Evolutionary conservation across 1,140 invertebrate genomes (phyloP).

Genomic region (Agraylea sexmaculata): DNA sequence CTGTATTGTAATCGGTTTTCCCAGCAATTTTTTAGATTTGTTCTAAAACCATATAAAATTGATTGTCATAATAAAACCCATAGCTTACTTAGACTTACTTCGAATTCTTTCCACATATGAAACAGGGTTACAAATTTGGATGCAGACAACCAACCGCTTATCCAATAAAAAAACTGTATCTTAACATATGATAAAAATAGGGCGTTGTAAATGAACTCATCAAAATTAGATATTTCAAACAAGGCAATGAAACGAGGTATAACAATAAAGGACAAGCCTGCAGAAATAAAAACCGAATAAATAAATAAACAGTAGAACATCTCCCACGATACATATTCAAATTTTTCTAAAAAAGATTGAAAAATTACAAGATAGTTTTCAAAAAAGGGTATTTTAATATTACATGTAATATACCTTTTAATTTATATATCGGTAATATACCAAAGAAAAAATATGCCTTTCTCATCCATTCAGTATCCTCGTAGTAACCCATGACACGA

Average conservation of each 20-base stretch:
- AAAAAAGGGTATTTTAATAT: too few species aligned
- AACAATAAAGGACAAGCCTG: too few species aligned
- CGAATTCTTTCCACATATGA: slow-evolving; percentile 16
- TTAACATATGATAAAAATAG: slow-evolving; percentile 18
- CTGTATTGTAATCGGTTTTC: neutral
- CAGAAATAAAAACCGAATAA: too few species aligned
- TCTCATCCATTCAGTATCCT: slow-evolving; percentile 11
- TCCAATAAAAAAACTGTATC: slow-evolving; percentile 14
- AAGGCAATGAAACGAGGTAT: too few species aligned
- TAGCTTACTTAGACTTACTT: slow-evolving; percentile 6
- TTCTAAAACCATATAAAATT: slow-evolving; percentile 10
- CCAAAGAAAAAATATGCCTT: slow-evolving; percentile 8
- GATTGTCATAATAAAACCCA: neutral
- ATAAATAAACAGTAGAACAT: too few species aligned
- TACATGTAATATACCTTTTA: too few species aligned
- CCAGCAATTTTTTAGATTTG: slow-evolving; percentile 6
- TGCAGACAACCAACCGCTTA: slow-evolving; percentile 13
- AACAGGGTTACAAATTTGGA: slow-evolving; percentile 10
- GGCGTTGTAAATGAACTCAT: slow-evolving; percentile 14
- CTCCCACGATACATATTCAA: slow-evolving; percentile 9
- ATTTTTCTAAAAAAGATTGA: neutral
- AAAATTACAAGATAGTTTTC: neutral
- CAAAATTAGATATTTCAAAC: too few species aligned
- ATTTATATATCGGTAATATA: slow-evolving; percentile 10
- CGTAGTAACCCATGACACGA: slow-evolving; percentile 10